Conservation (phyloP, 2,113 vertebrate species). For the Pseudorhombus dupliciocellatus region DNA sequence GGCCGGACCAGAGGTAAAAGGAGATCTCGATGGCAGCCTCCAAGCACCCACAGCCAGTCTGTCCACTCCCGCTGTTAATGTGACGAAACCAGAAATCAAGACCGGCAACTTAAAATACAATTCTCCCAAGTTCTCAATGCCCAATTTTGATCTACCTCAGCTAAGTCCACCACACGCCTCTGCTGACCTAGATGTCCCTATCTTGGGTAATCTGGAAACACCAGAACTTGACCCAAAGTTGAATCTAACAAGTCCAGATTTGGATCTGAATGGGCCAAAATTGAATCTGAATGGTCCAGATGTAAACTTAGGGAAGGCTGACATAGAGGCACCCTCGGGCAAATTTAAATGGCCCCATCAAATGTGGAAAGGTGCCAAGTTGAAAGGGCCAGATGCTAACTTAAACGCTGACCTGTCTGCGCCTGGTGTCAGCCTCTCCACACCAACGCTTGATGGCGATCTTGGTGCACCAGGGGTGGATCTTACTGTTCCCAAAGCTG, state of each 20-base stretch:
- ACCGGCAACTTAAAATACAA: constrained; percentile 25
- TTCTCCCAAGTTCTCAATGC: constrained; percentile 65
- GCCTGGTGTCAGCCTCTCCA: constrained; percentile 52
- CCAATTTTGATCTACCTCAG: constrained; percentile 54
- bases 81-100: constrained; percentile 57
- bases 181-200: constrained; percentile 26
- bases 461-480: constrained; percentile 61
- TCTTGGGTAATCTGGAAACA: constrained; percentile 35
- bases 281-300: constrained; percentile 45
- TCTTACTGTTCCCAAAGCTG: constrained; percentile 59
- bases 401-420: constrained; percentile 60
- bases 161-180: constrained; percentile 47
- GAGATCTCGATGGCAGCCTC: constrained; percentile 60
- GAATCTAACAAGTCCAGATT: constrained; percentile 38
- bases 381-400: constrained; percentile 48
- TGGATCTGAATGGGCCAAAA: constrained; percentile 61
- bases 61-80: constrained; percentile 49
- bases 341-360: constrained; percentile 70
- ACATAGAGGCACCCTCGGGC: constrained; percentile 31
- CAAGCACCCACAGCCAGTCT: constrained; percentile 52
- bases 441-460: constrained; percentile 59
- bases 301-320: constrained; percentile 11
- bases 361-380: constrained; percentile 59
- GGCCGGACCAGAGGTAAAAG: constrained; percentile 58
- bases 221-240: constrained; percentile 56